Base-by-base conservation (phyloP, 2,113 vertebrate species). In the Falcunculus frontatus region DNA sequence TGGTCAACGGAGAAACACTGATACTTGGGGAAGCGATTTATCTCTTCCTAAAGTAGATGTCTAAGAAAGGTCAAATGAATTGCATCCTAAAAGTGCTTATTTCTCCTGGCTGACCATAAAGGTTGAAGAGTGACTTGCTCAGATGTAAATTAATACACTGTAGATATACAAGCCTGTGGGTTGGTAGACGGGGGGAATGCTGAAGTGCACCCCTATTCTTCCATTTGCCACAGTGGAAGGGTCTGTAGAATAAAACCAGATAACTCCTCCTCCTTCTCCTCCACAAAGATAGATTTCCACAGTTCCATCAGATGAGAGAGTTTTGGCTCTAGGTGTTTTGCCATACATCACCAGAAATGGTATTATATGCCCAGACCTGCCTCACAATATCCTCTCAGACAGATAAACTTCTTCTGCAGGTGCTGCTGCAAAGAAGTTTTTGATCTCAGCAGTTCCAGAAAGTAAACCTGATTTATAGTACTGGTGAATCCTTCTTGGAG, bases 1-100 rank as follows among this genome's bases (percentile, higher is more conserved):
- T 81, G 70, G 72, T 89, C 83, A 93, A 55, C 27, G 63, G 68
- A 78, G 60, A 95, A 84, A 81, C 42, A 46, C 2, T 64, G 73
- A 68, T 8, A 56, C 35, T 64, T 81, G 79, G 35, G 27, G 20
- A 32, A 70, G 64, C 68, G 84, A 95, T 95, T 95, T 90, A 81
- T 92, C 52, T 89, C 68, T 87, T 95, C 84, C 68, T 78, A 89
- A 92, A 93, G 86, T 63, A 92, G 76, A 72, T 64, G 47, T 75
- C 83, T 86, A 84, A 84, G 56, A 90, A 81, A 95, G 89, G 93
- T 93, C 89, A 95, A 93, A 96, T 68, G 80, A 81, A 95, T 86
- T 78, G 84, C 47, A 56, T 89, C 86, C 93, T 92, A 87, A 59
- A 95, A 93, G 68, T 63, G 68, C 76, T 79, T 84, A 2, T 87